Evolutionary conservation across 2,888 invertebrate genomes (phyloP), one percentile per base, ranked within the genome.

Genomic region (Lithophane socia): DNA sequence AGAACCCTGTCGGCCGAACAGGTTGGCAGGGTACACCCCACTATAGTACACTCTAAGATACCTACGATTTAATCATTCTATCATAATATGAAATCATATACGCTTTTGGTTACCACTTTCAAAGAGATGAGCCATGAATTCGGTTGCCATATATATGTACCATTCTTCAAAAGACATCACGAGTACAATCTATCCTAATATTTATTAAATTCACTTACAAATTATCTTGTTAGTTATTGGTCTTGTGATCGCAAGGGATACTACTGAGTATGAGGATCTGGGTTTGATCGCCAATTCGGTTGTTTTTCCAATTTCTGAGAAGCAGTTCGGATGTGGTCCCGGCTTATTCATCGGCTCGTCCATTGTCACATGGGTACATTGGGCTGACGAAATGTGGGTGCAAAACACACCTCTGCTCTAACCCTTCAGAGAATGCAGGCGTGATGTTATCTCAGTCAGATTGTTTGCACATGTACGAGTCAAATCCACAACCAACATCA

Each of bases 1-100:
- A 70, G 85, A 69, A 71, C 61, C 66, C 81, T 68, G 70, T 64
- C 75, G 54, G 49, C 47, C 9, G 49, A 82, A 82, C 82, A 81
- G 85, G 82, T 82, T 85, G 52, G 18, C 37, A 49, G 29, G 18
- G 9, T 66, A 83, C 54, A 66, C 65, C 60, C 10, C 18, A 16
- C 75, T 58, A 58, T 58, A 24, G n/a, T 60, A 61, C 13, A 37
- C 9, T 24, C 21, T 65, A 44, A 29, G 37, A 64, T 64, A 42
- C 18, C 24, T 58, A 52, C 37, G 49, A 69, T 65, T 49, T 47
- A 60, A 84, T 84, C 44, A 56, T 9, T n/a, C 3, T 54, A n/a
- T 54, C n/a, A 58, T 7, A 49, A 18, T 24, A 64, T 74, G 24
- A 49, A 56, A 37, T 10, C 16, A 37, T 49, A 21, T 10, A 69